Conservation (phyloP, 2,113 vertebrate genomes). For the Pampusana beccarii region DNA sequence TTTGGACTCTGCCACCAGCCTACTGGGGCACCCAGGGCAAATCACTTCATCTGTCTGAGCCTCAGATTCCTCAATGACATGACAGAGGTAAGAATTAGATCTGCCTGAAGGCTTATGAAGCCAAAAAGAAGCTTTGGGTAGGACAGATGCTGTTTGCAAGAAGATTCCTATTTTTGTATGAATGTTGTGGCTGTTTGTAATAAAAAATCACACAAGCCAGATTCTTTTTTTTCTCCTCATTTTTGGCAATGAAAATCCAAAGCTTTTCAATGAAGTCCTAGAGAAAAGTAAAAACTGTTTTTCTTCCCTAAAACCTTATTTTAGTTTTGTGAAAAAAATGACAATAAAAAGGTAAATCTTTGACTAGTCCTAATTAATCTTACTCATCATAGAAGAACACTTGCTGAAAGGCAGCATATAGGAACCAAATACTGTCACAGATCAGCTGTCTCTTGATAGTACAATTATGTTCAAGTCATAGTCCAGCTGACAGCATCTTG, state of each 20-base stretch:
- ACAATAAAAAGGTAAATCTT: neutral
- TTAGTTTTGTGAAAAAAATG: neutral
- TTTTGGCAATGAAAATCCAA: neutral
- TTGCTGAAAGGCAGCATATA: neutral
- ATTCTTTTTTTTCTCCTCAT: neutral
- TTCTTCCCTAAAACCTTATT: neutral
- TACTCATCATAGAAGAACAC: neutral
- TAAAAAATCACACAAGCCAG: neutral
- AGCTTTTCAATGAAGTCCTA: neutral
- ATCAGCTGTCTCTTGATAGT: neutral
- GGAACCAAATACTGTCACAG: neutral
- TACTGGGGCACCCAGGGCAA: neutral
- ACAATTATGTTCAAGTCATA: neutral
- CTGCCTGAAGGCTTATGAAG: neutral
- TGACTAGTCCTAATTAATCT: neutral
- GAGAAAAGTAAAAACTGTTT: neutral
- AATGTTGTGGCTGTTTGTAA: conserved; percentile 10
- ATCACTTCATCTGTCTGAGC: neutral
- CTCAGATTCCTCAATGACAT: neutral
- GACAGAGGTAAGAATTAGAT: neutral
- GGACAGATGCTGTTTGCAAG: conserved; percentile 7
- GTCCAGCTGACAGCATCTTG: neutral
- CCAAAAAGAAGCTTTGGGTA: neutral
- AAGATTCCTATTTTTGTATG: neutral
- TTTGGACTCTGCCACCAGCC: neutral